Percentiles rank a stretch among this genome's conserved stretches.
Conservation (phyloP, 2,113 vertebrate genomes). For the Stomatorhinus ivindoensis region DNA sequence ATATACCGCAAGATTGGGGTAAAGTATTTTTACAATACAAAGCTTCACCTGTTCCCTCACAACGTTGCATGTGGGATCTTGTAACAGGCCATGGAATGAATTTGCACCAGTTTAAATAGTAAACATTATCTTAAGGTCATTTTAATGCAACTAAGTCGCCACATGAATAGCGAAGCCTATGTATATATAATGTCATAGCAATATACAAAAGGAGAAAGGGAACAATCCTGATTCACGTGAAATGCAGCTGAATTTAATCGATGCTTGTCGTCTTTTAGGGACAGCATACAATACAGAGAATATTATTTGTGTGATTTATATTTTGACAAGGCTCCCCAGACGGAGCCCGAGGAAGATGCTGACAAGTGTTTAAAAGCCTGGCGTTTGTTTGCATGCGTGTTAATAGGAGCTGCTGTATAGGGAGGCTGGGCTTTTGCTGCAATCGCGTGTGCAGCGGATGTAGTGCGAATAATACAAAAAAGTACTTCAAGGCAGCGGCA, state of each 20-base stretch:
- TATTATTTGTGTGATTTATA: not conserved
- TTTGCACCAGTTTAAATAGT: not conserved
- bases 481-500: constrained; percentile 4
- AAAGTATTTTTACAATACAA: not conserved
- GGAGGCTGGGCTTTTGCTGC: constrained; percentile 23
- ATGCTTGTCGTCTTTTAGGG: not conserved
- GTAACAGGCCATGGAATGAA: not conserved
- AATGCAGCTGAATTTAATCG: not conserved
- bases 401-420: not conserved
- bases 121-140: not conserved
- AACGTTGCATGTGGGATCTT: not conserved
- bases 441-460: constrained; percentile 12
- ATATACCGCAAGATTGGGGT: not conserved
- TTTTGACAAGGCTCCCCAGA: not conserved
- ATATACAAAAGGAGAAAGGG: not conserved
- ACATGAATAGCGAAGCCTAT: not conserved
- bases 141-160: not conserved
- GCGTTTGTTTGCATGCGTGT: not conserved
- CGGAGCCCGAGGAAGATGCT: not conserved
- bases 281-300: not conserved
- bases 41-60: not conserved
- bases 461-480: constrained; percentile 18
- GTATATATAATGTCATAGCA: not conserved
- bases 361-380: not conserved
- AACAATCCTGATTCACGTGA: not conserved